A percentile compares a stretch with the other conserved stretches of the same genome.
Evolutionary conservation across 2,888 invertebrate genomes (phyloP).

Genomic region (Tipula vernalis): DNA sequence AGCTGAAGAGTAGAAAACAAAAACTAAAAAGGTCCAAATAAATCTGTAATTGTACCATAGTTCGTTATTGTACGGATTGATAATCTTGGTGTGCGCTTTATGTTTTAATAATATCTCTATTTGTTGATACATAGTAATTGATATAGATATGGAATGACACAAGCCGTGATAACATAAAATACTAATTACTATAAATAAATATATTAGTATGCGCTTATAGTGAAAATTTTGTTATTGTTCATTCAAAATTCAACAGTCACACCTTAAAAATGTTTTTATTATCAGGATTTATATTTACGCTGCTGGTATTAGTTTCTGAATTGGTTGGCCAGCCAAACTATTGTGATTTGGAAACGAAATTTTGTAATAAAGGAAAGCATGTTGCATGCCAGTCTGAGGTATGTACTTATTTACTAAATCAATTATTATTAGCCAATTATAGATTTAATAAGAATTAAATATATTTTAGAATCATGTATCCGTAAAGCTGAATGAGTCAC

Average conservation of each 20-base stretch:
- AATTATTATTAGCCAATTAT: background rate
- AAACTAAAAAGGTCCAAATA: too few species aligned
- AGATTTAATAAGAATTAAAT: too few species aligned
- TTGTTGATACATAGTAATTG: background rate
- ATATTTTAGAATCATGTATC: too few species aligned
- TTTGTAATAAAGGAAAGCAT: background rate
- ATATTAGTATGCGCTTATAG: too few species aligned
- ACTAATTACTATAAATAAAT: too few species aligned
- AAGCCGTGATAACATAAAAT: background rate
- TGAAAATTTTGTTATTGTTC: background rate
- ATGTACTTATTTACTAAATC: background rate
- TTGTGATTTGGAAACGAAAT: background rate
- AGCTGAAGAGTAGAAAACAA: too few species aligned
- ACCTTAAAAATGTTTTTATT: background rate
- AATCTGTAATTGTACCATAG: too few species aligned
- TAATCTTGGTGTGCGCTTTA: background rate
- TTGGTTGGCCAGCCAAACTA: background rate
- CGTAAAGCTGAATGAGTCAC: too few species aligned
- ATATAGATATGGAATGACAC: background rate
- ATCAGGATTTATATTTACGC: background rate
- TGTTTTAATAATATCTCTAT: too few species aligned
- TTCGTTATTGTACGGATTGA: background rate
- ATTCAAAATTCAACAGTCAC: background rate
- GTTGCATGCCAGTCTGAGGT: background rate
- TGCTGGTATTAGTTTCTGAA: background rate